Conservation (phyloP, 2,888 invertebrate species). For the Sialis fuliginosa region DNA sequence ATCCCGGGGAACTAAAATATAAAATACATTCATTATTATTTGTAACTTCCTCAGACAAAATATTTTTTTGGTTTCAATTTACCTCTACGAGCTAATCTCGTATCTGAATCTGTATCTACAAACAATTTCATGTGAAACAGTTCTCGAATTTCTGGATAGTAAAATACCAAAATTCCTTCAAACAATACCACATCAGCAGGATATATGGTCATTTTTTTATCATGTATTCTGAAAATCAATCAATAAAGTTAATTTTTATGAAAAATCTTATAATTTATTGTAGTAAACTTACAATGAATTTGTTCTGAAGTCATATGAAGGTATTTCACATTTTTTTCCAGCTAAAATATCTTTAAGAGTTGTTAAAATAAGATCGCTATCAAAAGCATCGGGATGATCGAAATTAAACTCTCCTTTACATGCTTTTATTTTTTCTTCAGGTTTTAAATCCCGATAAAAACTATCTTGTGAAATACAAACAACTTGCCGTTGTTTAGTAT, state of each 20-base stretch:
- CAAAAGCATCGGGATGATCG: constrained; percentile 96
- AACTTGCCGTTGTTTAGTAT: constrained; percentile 74
- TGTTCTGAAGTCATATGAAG: constrained; percentile 82
- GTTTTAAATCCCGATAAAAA: constrained; percentile 78
- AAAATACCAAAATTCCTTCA: constrained; percentile 96
- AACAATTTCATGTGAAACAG: constrained; percentile 98
- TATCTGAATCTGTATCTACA: constrained; percentile 98
- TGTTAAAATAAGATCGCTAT: constrained; percentile 67
- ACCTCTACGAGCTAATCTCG: constrained; percentile 90
- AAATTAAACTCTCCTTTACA: constrained; percentile 91
- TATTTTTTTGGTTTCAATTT: constrained; percentile 11
- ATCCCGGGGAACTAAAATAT: constrained; percentile 74
- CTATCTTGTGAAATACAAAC: constrained; percentile 93
- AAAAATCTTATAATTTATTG: neutral
- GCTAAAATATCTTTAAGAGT: constrained; percentile 67
- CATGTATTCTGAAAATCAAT: constrained; percentile 29
- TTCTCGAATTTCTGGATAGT: constrained; percentile 85
- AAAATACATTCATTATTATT: constrained; percentile 4
- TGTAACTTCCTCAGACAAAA: neutral
- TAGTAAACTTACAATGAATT: constrained; percentile 58
- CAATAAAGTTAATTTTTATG: neutral
- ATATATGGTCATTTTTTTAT: constrained; percentile 64
- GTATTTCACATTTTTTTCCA: constrained; percentile 77
- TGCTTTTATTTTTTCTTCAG: constrained; percentile 63
- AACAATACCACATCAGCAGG: constrained; percentile 94